Conservation (phyloP, 2,888 invertebrate species). For the Salpingus planirostris region DNA sequence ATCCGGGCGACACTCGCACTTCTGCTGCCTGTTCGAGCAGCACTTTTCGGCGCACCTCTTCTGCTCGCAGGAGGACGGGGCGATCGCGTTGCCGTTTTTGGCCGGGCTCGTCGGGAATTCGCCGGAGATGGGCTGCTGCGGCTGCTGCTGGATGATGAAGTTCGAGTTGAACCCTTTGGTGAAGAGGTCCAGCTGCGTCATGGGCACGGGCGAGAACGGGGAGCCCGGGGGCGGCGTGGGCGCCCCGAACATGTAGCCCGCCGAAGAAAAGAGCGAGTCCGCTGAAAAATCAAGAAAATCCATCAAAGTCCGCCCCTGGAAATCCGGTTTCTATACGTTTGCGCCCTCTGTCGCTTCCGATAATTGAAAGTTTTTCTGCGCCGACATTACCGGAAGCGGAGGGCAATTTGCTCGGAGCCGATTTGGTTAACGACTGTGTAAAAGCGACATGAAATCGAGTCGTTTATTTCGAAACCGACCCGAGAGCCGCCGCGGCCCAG, state of each 20-base stretch:
- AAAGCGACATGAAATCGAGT: too few relatives aligned
- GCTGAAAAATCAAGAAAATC: too few relatives aligned
- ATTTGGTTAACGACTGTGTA: too few relatives aligned
- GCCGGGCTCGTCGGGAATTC: conserved; percentile 30
- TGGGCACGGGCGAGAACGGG: conserved; percentile 59
- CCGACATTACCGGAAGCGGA: too few relatives aligned
- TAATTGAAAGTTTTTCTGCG: too few relatives aligned
- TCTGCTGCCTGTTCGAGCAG: conserved; percentile 27
- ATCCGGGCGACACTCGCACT: conserved; percentile 25
- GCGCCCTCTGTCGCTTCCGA: too few relatives aligned
- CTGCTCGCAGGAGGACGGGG: conserved; percentile 19
- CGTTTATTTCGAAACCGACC: too few relatives aligned
- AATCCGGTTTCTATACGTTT: too few relatives aligned
- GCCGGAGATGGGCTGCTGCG: conserved; percentile 5
- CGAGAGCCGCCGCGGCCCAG: too few relatives aligned
- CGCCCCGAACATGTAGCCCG: conserved; percentile 55
- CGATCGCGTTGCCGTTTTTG: conserved; percentile 14
- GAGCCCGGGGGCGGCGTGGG: conserved; percentile 57
- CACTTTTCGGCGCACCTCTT: conserved; percentile 36
- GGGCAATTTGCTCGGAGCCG: too few relatives aligned
- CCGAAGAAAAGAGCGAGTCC: conserved; percentile 59
- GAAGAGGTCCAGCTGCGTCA: conserved; percentile 57
- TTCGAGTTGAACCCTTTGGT: conserved; percentile 42
- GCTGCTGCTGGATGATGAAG: conserved; percentile 42
- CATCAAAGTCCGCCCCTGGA: too few relatives aligned